phyloP scores from a whole-genome alignment of 2,113 vertebrate genomes.

The Eolophus roseicapilla region DNA sequence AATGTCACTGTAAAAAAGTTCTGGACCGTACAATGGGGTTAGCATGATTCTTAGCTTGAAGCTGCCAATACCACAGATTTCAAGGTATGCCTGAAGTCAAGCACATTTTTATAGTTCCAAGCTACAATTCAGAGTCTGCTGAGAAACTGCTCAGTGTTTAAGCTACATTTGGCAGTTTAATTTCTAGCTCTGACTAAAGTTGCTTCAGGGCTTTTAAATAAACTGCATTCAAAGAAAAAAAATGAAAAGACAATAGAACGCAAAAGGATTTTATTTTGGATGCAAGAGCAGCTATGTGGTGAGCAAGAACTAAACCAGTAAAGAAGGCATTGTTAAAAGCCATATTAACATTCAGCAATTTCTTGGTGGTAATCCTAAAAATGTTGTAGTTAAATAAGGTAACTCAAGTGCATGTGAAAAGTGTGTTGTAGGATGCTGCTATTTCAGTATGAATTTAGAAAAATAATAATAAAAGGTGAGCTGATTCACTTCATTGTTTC shows the following conservation, averaged over 20 bases:
- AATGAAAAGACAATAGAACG: background rate
- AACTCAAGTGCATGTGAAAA: background rate
- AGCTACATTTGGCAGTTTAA: background rate
- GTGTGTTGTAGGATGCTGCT: background rate
- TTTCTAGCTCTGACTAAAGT: background rate
- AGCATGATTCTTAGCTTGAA: background rate
- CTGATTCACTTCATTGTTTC: background rate
- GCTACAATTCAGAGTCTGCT: background rate
- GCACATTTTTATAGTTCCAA: background rate
- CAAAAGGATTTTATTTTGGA: background rate
- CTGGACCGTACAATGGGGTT: background rate
- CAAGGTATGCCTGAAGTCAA: background rate
- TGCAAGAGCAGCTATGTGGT: background rate
- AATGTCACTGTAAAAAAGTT: background rate
- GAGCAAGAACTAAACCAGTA: background rate
- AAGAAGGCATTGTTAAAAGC: background rate
- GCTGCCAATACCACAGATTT: background rate
- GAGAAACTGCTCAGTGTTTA: background rate
- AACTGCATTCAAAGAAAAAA: background rate
- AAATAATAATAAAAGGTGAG: background rate
- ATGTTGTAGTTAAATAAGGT: background rate
- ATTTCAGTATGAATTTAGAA: background rate
- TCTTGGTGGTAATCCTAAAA: background rate
- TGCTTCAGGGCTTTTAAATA: background rate
- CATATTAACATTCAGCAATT: background rate